phyloP scores from a whole-genome alignment of 2,113 vertebrate species.

The Burhinus oedicnemus region DNA sequence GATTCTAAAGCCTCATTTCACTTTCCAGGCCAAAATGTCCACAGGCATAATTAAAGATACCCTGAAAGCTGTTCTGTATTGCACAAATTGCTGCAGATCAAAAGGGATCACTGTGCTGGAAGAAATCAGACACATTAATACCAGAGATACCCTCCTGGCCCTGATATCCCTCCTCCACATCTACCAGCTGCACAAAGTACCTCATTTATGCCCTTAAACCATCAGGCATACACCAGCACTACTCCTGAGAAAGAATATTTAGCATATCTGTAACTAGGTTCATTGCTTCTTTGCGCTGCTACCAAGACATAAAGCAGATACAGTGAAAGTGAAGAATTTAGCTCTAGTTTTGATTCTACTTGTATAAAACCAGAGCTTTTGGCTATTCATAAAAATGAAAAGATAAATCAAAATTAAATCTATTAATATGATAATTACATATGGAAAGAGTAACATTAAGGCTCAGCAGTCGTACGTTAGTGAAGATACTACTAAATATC shows the following conservation, averaged over 20 bases:
- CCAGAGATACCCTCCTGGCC: slow-evolving; percentile 43
- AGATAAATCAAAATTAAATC: slow-evolving; percentile 12
- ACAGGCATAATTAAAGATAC: slow-evolving; percentile 45
- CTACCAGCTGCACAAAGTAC: slow-evolving; percentile 26
- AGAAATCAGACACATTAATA: slow-evolving; percentile 37
- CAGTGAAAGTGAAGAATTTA: background rate
- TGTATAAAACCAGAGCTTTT: background rate
- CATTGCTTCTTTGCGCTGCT: background rate
- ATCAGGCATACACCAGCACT: background rate
- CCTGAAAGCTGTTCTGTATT: slow-evolving; percentile 14
- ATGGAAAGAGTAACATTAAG: background rate
- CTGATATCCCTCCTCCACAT: slow-evolving; percentile 18
- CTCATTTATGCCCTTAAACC: slow-evolving; percentile 52
- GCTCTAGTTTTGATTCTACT: background rate
- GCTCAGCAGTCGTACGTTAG: background rate
- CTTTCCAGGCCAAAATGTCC: slow-evolving; percentile 11
- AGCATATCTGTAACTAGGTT: background rate
- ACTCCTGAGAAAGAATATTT: slow-evolving; percentile 19
- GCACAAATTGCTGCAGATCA: slow-evolving; percentile 48
- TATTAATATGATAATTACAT: background rate
- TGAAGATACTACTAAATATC: background rate
- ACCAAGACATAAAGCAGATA: background rate
- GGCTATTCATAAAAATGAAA: slow-evolving; percentile 7
- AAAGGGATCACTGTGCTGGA: slow-evolving; percentile 41
- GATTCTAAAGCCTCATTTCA: slow-evolving; percentile 30